A percentile compares a stretch with the other conserved stretches of the same genome.
These are phyloP conservation scores for Calcarius lapponicus DNA, from an alignment of 2,797 vertebrate species.

Conservation along the genomic window DNA sequence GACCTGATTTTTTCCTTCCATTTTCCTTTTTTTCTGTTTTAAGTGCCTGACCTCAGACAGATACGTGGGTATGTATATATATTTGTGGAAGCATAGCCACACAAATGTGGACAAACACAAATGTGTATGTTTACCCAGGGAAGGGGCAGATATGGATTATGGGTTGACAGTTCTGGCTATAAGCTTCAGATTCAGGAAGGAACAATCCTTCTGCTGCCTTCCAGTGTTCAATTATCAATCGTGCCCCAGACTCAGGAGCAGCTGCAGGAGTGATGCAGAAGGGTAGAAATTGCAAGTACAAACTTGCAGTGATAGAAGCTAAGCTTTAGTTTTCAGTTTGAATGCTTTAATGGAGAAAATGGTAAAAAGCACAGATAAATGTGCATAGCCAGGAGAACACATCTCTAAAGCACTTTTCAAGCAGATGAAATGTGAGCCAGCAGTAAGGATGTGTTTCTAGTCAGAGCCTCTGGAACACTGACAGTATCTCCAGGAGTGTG, in stretches of 20 bases:
- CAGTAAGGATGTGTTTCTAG: neutral
- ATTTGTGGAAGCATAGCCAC: neutral
- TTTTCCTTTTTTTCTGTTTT: neutral
- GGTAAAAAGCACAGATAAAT: neutral
- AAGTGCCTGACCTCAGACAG: neutral
- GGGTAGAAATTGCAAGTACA: neutral
- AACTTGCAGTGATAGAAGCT: neutral
- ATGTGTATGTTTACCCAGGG: neutral
- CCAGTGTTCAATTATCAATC: neutral
- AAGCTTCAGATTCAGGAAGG: neutral
- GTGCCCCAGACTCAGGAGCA: neutral
- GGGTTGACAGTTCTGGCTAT: neutral
- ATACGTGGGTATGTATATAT: accelerated
- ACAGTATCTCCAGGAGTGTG: neutral
- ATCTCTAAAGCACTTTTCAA: neutral
- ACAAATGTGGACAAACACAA: neutral
- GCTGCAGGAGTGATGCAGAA: neutral
- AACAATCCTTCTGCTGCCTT: neutral
- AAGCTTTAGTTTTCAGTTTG: neutral
- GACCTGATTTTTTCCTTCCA: neutral
- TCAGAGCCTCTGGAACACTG: neutral
- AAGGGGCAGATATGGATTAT: neutral
- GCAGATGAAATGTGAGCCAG: neutral
- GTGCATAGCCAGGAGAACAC: neutral
- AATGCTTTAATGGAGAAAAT: neutral